A percentile compares a stretch with the other conserved stretches of the same genome.
These are phyloP conservation scores for Vidua macroura DNA, from an alignment of 2,113 vertebrate species.

Conservation along the genomic window DNA sequence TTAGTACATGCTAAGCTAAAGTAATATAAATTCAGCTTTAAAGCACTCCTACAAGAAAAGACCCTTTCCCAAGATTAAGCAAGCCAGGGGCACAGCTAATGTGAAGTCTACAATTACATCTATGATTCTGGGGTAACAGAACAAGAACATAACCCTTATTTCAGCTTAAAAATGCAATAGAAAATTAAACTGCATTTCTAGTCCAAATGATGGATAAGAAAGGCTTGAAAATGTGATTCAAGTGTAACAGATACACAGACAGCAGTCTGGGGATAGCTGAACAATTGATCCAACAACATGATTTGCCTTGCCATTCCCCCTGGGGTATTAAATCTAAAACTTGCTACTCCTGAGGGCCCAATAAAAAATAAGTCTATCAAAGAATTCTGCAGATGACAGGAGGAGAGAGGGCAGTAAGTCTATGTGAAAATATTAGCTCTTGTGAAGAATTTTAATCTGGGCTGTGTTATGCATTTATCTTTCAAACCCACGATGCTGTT, in stretches of 20 bases:
- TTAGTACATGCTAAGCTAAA: neutral
- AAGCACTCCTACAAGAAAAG: neutral
- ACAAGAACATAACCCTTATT: neutral
- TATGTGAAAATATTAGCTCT: neutral
- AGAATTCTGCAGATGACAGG: constrained; percentile 14
- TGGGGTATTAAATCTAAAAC: constrained; percentile 46
- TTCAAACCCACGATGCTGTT: neutral
- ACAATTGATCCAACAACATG: constrained; percentile 53
- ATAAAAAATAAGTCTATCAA: constrained; percentile 35
- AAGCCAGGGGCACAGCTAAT: neutral
- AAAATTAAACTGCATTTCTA: constrained; percentile 43
- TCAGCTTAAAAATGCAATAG: neutral
- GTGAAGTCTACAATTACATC: neutral
- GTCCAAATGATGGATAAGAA: constrained; percentile 34
- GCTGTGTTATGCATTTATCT: neutral
- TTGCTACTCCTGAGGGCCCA: neutral
- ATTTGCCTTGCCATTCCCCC: constrained; percentile 41
- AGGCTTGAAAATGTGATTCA: constrained; percentile 33
- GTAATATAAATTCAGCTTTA: neutral
- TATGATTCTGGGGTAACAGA: neutral
- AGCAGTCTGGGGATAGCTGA: constrained; percentile 25
- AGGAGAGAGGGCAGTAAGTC: neutral
- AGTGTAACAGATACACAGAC: constrained; percentile 21
- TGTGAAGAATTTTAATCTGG: constrained; percentile 5
- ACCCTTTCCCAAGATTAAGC: neutral